Conservation (phyloP, 1,140 invertebrate species). For the Thalassaphorura encarpata region DNA sequence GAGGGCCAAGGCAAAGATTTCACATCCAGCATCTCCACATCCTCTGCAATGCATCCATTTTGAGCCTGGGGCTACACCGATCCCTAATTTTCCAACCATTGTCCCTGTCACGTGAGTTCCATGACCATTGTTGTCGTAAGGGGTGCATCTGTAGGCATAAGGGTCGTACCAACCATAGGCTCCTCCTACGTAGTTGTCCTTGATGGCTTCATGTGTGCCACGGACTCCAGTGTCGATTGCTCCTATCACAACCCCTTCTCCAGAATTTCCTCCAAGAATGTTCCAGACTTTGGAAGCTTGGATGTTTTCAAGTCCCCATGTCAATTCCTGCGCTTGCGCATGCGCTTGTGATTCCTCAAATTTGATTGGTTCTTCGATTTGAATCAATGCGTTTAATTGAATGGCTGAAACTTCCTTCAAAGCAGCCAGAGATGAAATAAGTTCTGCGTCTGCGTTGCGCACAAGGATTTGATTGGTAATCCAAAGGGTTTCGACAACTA, state of each 20-base stretch:
- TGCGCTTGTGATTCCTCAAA: too few species aligned
- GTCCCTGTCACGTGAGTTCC: background rate
- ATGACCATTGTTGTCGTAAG: constrained; percentile 1
- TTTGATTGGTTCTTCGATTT: too few species aligned
- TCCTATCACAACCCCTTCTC: background rate
- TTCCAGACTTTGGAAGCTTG: background rate
- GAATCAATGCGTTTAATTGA: too few species aligned
- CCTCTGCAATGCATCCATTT: too few species aligned
- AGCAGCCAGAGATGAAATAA: too few species aligned
- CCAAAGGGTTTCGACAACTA: too few species aligned
- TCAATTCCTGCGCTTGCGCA: background rate
- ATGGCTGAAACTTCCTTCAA: too few species aligned
- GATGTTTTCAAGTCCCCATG: background rate
- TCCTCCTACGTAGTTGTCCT: background rate
- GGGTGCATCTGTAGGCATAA: background rate
- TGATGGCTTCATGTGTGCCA: background rate
- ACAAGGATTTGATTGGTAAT: too few species aligned
- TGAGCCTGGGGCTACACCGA: background rate
- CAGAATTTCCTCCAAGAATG: background rate
- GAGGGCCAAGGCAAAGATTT: background rate
- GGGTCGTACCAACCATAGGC: constrained; percentile 1
- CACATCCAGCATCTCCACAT: too few species aligned
- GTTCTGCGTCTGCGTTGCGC: too few species aligned
- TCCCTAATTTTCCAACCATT: background rate
- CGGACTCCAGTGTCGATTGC: background rate